These are phyloP conservation scores for Gryllus longicercus DNA, from an alignment of 2,888 invertebrate genomes.

Conservation along the genomic window DNA sequence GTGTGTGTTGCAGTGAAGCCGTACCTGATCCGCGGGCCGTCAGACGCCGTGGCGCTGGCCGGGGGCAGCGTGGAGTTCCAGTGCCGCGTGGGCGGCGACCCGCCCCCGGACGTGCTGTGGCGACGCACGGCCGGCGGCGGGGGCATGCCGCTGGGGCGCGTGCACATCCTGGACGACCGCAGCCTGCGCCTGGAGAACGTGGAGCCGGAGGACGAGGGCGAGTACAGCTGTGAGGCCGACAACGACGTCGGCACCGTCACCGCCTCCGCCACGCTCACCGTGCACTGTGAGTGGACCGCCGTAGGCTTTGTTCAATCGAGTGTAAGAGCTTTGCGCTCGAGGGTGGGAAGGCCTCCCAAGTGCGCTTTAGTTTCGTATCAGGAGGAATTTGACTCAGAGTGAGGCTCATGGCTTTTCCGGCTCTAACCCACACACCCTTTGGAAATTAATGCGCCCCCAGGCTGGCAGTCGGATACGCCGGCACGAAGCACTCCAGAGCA, in stretches of 20 bases:
- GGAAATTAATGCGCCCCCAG: too few relatives aligned
- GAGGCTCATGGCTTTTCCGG: too few relatives aligned
- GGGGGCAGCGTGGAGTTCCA: slow-evolving; percentile 76
- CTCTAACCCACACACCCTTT: too few relatives aligned
- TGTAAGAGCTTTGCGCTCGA: not conserved
- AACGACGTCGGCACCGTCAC: slow-evolving; percentile 76
- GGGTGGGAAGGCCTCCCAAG: too few relatives aligned
- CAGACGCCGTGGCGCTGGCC: slow-evolving; percentile 73
- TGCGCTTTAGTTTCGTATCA: too few relatives aligned
- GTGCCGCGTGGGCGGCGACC: slow-evolving; percentile 79
- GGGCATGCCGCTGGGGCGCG: slow-evolving; percentile 74
- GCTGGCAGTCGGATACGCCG: too few relatives aligned
- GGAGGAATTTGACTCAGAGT: too few relatives aligned
- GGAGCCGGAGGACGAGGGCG: slow-evolving; percentile 72
- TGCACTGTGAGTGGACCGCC: slow-evolving; percentile 47
- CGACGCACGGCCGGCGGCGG: slow-evolving; percentile 65
- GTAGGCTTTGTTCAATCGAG: not conserved
- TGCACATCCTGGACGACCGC: slow-evolving; percentile 74
- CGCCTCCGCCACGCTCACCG: slow-evolving; percentile 70
- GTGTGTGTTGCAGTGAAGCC: slow-evolving; percentile 68
- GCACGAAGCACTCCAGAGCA: too few relatives aligned
- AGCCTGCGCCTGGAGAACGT: slow-evolving; percentile 71
- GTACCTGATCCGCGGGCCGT: slow-evolving; percentile 75
- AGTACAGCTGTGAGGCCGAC: slow-evolving; percentile 79
- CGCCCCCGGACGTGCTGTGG: slow-evolving; percentile 78